Conservation (phyloP, 1,140 invertebrate species). For the Pseudomyrmex cubaensis region DNA sequence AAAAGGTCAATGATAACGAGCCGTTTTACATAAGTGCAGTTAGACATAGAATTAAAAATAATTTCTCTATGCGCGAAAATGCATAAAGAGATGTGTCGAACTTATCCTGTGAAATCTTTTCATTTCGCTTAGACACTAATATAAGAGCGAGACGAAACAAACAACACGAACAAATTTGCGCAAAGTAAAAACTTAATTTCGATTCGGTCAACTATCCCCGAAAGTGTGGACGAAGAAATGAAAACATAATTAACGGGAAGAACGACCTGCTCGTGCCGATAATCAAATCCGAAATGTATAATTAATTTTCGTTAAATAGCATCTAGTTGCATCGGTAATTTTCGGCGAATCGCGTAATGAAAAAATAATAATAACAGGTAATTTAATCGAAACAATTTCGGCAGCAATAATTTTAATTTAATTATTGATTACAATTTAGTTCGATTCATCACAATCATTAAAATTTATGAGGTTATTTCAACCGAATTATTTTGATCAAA, state of each 20-base stretch:
- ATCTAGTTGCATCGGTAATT: slow-evolving; percentile 59
- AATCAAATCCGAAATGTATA: slow-evolving; percentile 60
- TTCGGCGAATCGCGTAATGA: slow-evolving; percentile 58
- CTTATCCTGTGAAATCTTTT: neutral
- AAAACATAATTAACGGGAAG: slow-evolving; percentile 56
- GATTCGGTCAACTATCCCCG: slow-evolving; percentile 27
- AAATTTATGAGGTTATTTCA: slow-evolving; percentile 61
- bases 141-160: neutral
- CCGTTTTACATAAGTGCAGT: neutral
- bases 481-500: slow-evolving; percentile 57
- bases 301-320: slow-evolving; percentile 61
- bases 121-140: neutral
- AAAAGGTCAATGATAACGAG: slow-evolving; percentile 23
- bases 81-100: neutral
- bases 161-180: neutral
- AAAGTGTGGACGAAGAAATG: slow-evolving; percentile 39
- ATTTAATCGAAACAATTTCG: slow-evolving; percentile 59
- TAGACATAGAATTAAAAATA: neutral
- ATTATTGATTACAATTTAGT: slow-evolving; percentile 63
- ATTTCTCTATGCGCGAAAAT: neutral
- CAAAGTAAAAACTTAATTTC: slow-evolving; percentile 37
- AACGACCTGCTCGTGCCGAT: slow-evolving; percentile 51
- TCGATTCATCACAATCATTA: slow-evolving; percentile 58
- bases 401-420: slow-evolving; percentile 59
- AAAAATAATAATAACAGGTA: slow-evolving; percentile 62